Evolutionary conservation across 2,113 vertebrate species (phyloP).

Genomic region (Pygoscelis adeliae): DNA sequence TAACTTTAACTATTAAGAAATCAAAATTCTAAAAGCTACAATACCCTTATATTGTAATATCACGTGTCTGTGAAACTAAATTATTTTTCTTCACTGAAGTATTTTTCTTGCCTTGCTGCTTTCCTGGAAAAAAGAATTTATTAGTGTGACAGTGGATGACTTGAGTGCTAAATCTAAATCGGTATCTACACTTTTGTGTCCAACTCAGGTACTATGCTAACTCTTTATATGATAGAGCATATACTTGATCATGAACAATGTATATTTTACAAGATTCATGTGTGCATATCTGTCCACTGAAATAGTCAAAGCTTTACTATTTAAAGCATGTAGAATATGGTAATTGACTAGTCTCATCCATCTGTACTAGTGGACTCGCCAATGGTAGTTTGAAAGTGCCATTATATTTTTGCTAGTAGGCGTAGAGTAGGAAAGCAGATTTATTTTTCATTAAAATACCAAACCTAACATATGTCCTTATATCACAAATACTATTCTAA

Average conservation of each 20-base stretch:
- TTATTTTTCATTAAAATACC: background rate
- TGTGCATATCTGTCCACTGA: background rate
- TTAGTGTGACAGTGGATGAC: constrained; percentile 38
- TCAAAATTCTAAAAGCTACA: background rate
- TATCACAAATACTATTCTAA: background rate
- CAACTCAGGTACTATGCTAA: constrained; percentile 42
- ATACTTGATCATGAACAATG: background rate
- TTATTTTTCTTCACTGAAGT: background rate
- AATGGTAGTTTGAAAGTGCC: background rate
- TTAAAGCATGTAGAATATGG: background rate
- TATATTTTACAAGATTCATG: background rate
- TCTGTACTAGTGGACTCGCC: background rate
- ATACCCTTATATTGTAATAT: background rate
- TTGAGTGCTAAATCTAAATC: constrained; percentile 35
- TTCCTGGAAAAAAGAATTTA: constrained; percentile 34
- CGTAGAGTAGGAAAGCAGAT: background rate
- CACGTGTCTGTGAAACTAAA: background rate
- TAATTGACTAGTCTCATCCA: background rate
- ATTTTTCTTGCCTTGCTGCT: constrained; percentile 2
- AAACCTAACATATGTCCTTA: background rate
- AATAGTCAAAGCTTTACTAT: background rate
- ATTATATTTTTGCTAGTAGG: background rate
- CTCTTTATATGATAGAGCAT: background rate
- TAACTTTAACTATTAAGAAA: background rate
- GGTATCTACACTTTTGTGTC: background rate